Percentiles rank a stretch among this genome's conserved stretches.
Conservation (phyloP, 2,113 vertebrate species). For the Ciconia stormi region DNA sequence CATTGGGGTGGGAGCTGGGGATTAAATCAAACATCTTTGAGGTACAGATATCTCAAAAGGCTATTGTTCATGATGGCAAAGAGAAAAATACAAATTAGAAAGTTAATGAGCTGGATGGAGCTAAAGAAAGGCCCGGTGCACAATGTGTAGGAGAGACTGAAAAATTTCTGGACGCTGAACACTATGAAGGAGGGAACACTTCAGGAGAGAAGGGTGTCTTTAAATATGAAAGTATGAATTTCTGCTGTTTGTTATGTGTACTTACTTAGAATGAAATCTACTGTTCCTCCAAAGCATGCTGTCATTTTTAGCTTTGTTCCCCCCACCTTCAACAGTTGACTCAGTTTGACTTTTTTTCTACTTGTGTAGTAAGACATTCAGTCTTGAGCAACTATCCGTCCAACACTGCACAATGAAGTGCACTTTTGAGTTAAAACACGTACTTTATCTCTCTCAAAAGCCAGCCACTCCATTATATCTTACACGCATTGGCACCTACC, state of each 20-base stretch:
- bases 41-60: not conserved
- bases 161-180: not conserved
- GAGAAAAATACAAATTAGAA: not conserved
- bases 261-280: not conserved
- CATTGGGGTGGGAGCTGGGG: not conserved
- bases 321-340: not conserved
- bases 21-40: not conserved
- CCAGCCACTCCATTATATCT: rapidly evolving
- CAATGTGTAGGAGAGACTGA: not conserved
- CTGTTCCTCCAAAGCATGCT: not conserved
- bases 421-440: not conserved
- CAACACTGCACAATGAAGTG: not conserved
- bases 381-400: not conserved
- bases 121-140: not conserved
- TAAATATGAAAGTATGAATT: not conserved
- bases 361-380: not conserved
- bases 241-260: not conserved
- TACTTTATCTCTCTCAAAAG: not conserved
- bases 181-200: not conserved
- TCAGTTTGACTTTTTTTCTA: not conserved
- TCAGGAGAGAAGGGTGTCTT: not conserved
- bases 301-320: not conserved
- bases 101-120: not conserved
- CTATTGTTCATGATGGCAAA: not conserved
- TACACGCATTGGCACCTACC: rapidly evolving